phyloP scores from a whole-genome alignment of 2,113 vertebrate species.

The Myiagra hebetior region DNA sequence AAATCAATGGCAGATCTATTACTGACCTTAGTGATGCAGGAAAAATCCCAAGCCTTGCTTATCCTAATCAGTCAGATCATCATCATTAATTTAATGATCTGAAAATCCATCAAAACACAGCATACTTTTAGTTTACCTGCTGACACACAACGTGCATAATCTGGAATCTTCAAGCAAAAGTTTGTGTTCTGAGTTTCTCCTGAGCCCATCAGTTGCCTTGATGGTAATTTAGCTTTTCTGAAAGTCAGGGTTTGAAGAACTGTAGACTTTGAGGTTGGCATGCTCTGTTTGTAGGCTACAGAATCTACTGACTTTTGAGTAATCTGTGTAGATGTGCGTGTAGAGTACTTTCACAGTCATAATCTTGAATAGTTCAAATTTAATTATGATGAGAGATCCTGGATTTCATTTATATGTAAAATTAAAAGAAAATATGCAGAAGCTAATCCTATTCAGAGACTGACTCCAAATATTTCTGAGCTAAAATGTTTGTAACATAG shows the following conservation, averaged over 20 bases:
- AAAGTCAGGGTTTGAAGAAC: neutral
- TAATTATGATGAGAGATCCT: constrained; percentile 30
- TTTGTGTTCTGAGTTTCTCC: neutral
- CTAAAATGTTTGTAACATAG: constrained; percentile 8
- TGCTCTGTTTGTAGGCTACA: neutral
- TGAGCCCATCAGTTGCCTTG: neutral
- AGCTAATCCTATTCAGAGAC: neutral
- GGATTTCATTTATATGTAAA: constrained; percentile 44
- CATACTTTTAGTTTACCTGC: neutral
- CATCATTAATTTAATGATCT: neutral
- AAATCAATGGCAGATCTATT: neutral
- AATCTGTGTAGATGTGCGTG: neutral
- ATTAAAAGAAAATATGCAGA: constrained; percentile 33
- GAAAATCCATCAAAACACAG: constrained; percentile 6
- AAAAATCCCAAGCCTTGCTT: constrained; percentile 10
- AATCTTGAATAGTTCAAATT: constrained; percentile 43
- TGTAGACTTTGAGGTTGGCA: neutral
- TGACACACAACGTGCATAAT: neutral
- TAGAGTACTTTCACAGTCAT: constrained; percentile 27
- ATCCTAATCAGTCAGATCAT: constrained; percentile 8
- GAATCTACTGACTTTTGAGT: neutral
- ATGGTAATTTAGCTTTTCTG: neutral
- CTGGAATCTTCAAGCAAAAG: neutral
- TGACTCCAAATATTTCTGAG: constrained; percentile 11
- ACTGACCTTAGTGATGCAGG: neutral